phyloP scores from a whole-genome alignment of 2,888 invertebrate species.

The Empis stercorea region DNA sequence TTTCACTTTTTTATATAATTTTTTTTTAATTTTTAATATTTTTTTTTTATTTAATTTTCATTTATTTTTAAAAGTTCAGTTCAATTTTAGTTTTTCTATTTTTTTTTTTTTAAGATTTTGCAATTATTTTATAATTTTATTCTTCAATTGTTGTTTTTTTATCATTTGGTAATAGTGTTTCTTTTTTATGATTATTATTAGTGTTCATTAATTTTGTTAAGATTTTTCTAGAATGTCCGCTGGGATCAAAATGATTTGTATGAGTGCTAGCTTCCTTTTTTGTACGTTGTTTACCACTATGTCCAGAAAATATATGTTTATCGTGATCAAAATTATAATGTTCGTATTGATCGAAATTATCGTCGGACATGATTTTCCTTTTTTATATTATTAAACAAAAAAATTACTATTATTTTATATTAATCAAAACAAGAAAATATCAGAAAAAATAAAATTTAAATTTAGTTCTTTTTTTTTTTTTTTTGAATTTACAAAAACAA shows the following conservation, averaged over 20 bases:
- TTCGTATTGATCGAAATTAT: slow-evolving; percentile 81
- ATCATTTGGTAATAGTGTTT: not conserved
- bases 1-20: not conserved
- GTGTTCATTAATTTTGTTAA: slow-evolving; percentile 73
- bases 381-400: too few relatives aligned
- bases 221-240: slow-evolving; percentile 87
- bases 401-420: too few relatives aligned
- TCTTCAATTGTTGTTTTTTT: not conserved
- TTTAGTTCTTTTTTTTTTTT: not conserved
- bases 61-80: not conserved
- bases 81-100: not conserved
- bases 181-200: slow-evolving; percentile 51
- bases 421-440: not conserved
- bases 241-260: slow-evolving; percentile 84
- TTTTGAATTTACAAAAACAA: not conserved
- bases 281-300: slow-evolving; percentile 80
- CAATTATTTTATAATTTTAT: not conserved
- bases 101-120: not conserved
- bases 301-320: slow-evolving; percentile 73
- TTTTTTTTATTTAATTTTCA: not conserved
- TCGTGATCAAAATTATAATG: slow-evolving; percentile 90
- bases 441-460: not conserved
- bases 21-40: not conserved
- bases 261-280: slow-evolving; percentile 81
- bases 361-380: slow-evolving; percentile 59